phyloP scores from a whole-genome alignment of 2,888 invertebrate species.

The Apocheima hispidaria region DNA sequence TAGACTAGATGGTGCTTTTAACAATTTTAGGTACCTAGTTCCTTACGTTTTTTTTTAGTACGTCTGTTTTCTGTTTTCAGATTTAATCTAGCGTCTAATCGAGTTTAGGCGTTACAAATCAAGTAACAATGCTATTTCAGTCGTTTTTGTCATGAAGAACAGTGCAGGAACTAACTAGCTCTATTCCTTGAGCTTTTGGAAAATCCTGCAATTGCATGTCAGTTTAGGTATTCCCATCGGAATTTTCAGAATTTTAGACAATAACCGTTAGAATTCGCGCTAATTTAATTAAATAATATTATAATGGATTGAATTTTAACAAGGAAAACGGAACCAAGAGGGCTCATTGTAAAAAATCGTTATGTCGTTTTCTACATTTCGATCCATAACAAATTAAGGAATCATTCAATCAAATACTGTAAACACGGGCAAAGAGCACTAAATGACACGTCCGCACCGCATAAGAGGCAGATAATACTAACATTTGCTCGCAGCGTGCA shows the following conservation, averaged over 20 bases:
- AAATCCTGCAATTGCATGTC: slow-evolving; percentile 15
- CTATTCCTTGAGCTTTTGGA: slow-evolving; percentile 6
- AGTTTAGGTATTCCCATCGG: slow-evolving; percentile 9
- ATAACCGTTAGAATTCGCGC: slow-evolving; percentile 8
- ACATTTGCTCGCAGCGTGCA: no score
- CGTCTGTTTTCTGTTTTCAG: background rate
- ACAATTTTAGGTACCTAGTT: no score
- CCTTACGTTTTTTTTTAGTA: background rate
- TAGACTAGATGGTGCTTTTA: no score
- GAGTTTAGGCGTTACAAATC: slow-evolving; percentile 20
- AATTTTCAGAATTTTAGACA: slow-evolving; percentile 7
- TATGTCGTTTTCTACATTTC: no score
- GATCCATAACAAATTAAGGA: background rate
- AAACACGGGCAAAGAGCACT: no score
- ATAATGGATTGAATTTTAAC: background rate
- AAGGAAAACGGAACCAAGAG: background rate
- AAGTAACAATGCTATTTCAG: background rate
- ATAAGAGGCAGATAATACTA: no score
- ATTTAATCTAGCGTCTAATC: slow-evolving; percentile 23
- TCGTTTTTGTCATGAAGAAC: slow-evolving; percentile 9
- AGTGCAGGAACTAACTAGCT: slow-evolving; percentile 7
- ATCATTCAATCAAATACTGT: no score
- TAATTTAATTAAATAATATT: slow-evolving; percentile 2
- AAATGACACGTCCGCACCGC: no score
- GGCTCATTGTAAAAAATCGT: background rate